Evolutionary conservation across 1,140 invertebrate genomes (phyloP), one percentile per base, ranked within the genome.

Genomic region (Leptinotarsa lineolata): DNA sequence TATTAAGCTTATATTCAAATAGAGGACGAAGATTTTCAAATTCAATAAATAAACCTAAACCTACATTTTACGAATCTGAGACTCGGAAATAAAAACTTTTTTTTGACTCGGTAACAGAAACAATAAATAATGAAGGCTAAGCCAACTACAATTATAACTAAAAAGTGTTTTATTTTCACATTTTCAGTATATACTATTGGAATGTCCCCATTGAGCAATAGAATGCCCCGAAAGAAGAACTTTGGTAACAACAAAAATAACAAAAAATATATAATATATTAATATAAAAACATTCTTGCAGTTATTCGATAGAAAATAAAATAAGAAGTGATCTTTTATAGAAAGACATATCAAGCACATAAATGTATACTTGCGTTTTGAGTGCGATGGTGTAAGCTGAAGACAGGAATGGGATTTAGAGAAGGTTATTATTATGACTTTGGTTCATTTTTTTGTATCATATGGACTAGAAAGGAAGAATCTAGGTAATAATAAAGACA

Each of bases 301-400:
- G 20, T 71, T 63, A 65, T 67, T 60, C 24, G 45, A 70, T n/a
- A 16, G 59, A 54, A 15, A 24, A 70, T 60, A 61, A 70, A 72
- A 46, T 48, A 72, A 61, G 12, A 44, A 60, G 54, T 18, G 21
- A 22, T 3, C 48, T 44, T 22, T 21, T 65, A 45, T 3, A 72
- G 16, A 24, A 48, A 63, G n/a, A 61, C 44, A 75, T 66, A 30
- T 70, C 45, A 58, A 73, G 67, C 45, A 73, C 20, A 73, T 61
- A 70, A 58, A 66, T 21, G 20, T 73, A 79, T 79, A 79, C 78
- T 79, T 79, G 76, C 76, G 78, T 73, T 79, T 74, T 72, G 64
- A 72, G 76, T 77, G 76, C 72, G 76, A 77, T 68, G 72, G 74
- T 46, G 70, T 64, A 78, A 78, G 77, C 77, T 76, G 77, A 74